Base-by-base conservation (phyloP, 1,140 invertebrate genomes). In the Vanessa atalanta region DNA sequence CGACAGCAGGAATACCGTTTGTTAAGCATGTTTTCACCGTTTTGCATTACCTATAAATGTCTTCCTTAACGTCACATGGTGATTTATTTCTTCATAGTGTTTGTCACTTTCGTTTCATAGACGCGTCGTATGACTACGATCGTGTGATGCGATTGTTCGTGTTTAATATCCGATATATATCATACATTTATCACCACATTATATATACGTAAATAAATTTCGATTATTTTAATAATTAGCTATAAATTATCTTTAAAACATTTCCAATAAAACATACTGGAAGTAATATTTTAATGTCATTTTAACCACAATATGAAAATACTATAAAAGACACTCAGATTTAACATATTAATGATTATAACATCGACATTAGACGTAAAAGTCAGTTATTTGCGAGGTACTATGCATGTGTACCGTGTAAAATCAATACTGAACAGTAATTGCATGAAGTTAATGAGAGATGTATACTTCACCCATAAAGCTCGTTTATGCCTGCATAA, bases 401-500 rank as follows among this genome's bases (percentile, higher is more conserved):
- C 20, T 23, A 57, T 57, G 20, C 23, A 23, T 14, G 5, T 50
- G 9, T 16, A 57, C 20, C 53, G 11, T 43, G 37, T 57, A 57
- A 23, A 57, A 20, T 61, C 26, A 70, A 48, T 23, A 70, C 26
- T 26, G 47, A 11, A 16, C 15, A 37, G 57, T 61, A 37, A 61
- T 61, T 61, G 57, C 57, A 13, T 14, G 57, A 43, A 61, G 68
- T 31, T 51, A 67, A 73, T 51, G 26, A 67, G 50, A 31, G 55
- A 51, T 63, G 48, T 37, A 37, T 37, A 16, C 55, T 67, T 43
- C 20, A 73, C 20, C 65, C 55, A 68, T 63, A 47, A 73, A 57
- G 47, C 20, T 74, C 66, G 65, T 74, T 74, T 69, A 65, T 63
- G 47, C 23, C 65, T 69, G 57, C 53, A 64, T 76, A 65, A 76